Evolutionary conservation across 2,113 vertebrate genomes (phyloP), one percentile per base, ranked within the genome.

Genomic region (Herpetotheres cachinnans): DNA sequence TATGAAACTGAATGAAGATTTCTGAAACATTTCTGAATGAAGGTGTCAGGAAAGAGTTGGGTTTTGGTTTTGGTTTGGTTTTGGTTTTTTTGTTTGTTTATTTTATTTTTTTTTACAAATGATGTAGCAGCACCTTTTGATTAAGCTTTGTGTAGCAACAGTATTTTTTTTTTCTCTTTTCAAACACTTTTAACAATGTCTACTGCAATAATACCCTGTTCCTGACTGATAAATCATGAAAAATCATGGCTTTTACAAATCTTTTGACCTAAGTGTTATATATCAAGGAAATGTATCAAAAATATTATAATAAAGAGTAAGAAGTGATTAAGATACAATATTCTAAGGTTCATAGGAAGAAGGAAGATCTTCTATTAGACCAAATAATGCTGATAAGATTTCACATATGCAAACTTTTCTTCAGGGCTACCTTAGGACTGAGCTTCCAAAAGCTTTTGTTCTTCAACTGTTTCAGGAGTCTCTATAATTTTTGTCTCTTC

Each of bases 341-440:
- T 62, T 55, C 30, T 40, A 50, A 86, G 17, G 9, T 17, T 52
- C 59, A 8, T 21, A 38, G 30, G 8, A 74, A 52, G 27, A 72
- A 30, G 4, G 11, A 67, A 11, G 66, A 13, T 13, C 20, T 88
- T 92, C 13, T 78, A 8, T 61, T 34, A 38, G 30, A 17, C 12
- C 3, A 78, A 49, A 16, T 36, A 66, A 29, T 10, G 6, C 8
- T 67, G n/a, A 4, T 24, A 54, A 52, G 13, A 42, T 71, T 74
- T 83, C 47, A 22, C 5, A 11, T 0, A 7, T 6, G 27, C 14
- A 46, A 4, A 1, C 2, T 73, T 88, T 90, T 36, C 38, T 67
- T 50, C 20, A 36, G 25, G 8, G 9, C 11, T 70, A 34, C 27
- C 0, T 1, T 40, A 66, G 19, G 8, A 44, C 19, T 38, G 8